A percentile compares a stretch with the other conserved stretches of the same genome.
Evolutionary conservation across 2,113 vertebrate genomes (phyloP).

Genomic region (Leucoraja erinaceus): DNA sequence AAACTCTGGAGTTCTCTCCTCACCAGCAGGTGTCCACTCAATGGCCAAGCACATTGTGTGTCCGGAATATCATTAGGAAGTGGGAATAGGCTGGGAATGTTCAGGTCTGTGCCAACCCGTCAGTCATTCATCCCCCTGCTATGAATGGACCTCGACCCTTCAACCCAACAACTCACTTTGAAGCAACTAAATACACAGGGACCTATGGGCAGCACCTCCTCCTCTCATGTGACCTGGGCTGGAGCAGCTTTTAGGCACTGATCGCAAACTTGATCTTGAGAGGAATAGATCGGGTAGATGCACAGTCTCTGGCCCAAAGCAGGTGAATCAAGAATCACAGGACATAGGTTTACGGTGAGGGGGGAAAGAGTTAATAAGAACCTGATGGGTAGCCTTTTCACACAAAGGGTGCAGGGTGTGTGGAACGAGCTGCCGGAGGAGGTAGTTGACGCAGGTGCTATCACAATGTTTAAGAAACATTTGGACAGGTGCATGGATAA

Average conservation of each 20-base stretch:
- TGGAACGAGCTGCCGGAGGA: no score
- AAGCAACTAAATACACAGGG: not conserved
- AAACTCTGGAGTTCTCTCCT: not conserved
- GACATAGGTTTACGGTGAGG: no score
- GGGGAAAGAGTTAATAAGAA: no score
- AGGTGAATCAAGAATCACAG: no score
- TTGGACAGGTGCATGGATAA: no score
- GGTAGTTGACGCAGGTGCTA: no score
- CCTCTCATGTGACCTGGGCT: not conserved
- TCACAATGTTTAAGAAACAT: no score
- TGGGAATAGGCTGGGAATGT: not conserved
- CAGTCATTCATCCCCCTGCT: not conserved
- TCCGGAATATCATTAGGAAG: not conserved
- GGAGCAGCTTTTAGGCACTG: not conserved
- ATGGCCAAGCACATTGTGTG: not conserved
- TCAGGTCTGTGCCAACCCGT: no score
- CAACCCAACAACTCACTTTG: not conserved
- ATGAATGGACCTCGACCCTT: not conserved
- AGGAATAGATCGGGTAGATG: no score
- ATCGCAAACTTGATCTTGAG: not conserved
- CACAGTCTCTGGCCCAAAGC: no score
- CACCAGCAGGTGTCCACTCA: not conserved
- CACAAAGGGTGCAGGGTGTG: no score
- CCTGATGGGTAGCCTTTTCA: no score
- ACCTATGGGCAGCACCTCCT: not conserved